phyloP scores from a whole-genome alignment of 1,140 invertebrate genomes.

The Notospermus geniculatus region DNA sequence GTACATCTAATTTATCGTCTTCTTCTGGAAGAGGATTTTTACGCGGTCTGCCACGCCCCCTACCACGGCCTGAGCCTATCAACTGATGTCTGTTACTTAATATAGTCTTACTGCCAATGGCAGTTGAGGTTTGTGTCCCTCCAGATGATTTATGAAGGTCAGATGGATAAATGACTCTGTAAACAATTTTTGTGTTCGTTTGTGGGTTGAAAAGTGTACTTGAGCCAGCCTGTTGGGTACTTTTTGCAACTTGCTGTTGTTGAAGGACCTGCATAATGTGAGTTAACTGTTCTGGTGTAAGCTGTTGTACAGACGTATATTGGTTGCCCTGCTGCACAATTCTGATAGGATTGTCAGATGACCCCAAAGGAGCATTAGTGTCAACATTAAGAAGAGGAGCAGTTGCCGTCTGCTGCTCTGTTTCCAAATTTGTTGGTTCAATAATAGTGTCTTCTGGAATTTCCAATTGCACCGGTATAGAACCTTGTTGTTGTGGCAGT shows the following conservation, averaged over 20 bases:
- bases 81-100: slow-evolving; percentile 1
- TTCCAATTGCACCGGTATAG: background rate
- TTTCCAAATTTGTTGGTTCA: background rate
- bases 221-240: slow-evolving; percentile 44
- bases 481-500: background rate
- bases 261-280: slow-evolving; percentile 66
- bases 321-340: slow-evolving; percentile 65
- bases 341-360: slow-evolving; percentile 66
- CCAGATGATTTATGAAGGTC: slow-evolving; percentile 46
- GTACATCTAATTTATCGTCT: slow-evolving; percentile 50
- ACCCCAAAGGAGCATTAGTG: slow-evolving; percentile 59
- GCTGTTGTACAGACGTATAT: slow-evolving; percentile 62
- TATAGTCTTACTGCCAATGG: too few species aligned
- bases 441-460: background rate
- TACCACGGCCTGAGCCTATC: slow-evolving; percentile 16
- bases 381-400: slow-evolving; percentile 33
- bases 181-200: slow-evolving; percentile 64
- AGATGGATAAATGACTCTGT: slow-evolving; percentile 58
- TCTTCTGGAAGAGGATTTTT: slow-evolving; percentile 38
- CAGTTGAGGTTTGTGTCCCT: background rate
- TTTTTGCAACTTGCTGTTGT: slow-evolving; percentile 56
- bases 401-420: background rate
- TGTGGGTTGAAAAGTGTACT: slow-evolving; percentile 61
- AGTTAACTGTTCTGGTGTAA: slow-evolving; percentile 62
- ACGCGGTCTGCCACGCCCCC: slow-evolving; percentile 14